Conservation (phyloP, 2,888 invertebrate species). For the Archaeoteleia sp. region DNA sequence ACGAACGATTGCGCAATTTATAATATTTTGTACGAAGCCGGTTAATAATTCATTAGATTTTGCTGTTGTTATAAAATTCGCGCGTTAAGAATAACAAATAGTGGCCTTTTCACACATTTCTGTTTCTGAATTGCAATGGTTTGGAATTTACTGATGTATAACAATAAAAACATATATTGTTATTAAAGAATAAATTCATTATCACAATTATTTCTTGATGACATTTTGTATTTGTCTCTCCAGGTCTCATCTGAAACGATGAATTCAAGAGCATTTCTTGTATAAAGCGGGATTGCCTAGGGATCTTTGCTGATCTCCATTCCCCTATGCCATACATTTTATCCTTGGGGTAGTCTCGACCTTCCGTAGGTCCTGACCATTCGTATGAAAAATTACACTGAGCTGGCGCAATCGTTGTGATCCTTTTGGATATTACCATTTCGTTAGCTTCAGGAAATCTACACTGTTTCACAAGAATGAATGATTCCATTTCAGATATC, state of each 20-base stretch:
- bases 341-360: slow-evolving; percentile 46
- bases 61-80: slow-evolving; percentile 27
- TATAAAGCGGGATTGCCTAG: slow-evolving; percentile 41
- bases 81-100: no score
- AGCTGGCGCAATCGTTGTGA: slow-evolving; percentile 18
- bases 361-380: slow-evolving; percentile 37
- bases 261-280: slow-evolving; percentile 23
- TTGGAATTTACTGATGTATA: no score
- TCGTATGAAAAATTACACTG: slow-evolving; percentile 54
- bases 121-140: no score
- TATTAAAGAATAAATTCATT: no score
- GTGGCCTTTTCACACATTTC: no score
- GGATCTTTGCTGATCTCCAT: slow-evolving; percentile 44
- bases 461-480: slow-evolving; percentile 11
- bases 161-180: no score
- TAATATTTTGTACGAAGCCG: slow-evolving; percentile 16
- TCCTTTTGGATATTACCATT: slow-evolving; percentile 22
- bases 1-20: slow-evolving; percentile 15
- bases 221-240: slow-evolving; percentile 29
- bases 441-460: slow-evolving; percentile 25
- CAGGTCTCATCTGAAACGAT: slow-evolving; percentile 19
- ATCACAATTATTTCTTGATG: no score
- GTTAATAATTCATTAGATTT: slow-evolving; percentile 27
- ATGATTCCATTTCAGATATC: slow-evolving; percentile 18
- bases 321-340: slow-evolving; percentile 37